phyloP scores from a whole-genome alignment of 2,797 vertebrate species.

The Alectoris magna region DNA sequence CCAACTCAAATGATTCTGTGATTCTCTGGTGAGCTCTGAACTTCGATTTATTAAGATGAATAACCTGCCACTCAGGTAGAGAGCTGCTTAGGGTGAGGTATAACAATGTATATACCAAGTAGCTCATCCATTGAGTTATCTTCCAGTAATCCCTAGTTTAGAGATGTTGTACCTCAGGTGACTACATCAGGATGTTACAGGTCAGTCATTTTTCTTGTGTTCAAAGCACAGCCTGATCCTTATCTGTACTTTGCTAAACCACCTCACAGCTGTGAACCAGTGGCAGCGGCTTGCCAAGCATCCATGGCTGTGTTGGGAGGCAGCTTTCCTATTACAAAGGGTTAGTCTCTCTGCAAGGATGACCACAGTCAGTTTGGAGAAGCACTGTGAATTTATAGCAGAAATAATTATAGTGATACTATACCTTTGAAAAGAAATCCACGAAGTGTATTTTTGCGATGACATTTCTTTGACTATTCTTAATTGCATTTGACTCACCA shows the following conservation, averaged over 20 bases:
- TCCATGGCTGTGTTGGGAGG: background rate
- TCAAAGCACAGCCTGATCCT: slow-evolving; percentile 1
- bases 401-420: background rate
- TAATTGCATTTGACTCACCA: slow-evolving; percentile 50
- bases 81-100: background rate
- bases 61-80: no score
- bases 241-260: slow-evolving; percentile 37
- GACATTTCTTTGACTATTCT: slow-evolving; percentile 53
- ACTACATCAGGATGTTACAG: background rate
- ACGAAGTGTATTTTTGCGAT: background rate
- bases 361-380: slow-evolving; percentile 3
- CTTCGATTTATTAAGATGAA: background rate
- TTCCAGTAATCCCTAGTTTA: background rate
- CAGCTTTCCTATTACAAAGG: background rate
- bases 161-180: background rate
- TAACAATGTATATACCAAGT: background rate
- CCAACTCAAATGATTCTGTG: no score
- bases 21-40: background rate
- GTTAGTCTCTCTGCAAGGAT: background rate
- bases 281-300: background rate
- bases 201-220: background rate
- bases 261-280: background rate
- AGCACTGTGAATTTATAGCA: background rate
- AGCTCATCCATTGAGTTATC: background rate
- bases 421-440: background rate